A percentile compares a stretch with the other conserved stretches of the same genome.
Conservation (phyloP, 1,140 invertebrate genomes). For the Aphelenchoides besseyi region DNA sequence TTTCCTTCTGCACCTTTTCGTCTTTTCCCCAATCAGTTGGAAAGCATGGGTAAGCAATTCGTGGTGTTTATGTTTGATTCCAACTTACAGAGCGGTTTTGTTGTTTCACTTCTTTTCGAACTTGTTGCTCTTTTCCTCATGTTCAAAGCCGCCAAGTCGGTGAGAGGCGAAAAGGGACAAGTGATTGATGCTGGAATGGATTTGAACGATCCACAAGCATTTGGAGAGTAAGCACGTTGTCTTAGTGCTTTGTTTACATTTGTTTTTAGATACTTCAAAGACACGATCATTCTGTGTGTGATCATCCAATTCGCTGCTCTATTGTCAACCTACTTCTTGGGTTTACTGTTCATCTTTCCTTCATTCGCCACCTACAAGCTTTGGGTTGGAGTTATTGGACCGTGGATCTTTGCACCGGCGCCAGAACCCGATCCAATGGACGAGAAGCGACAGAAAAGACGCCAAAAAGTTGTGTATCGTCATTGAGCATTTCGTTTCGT, state of each 20-base stretch:
- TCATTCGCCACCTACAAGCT: conserved; percentile 50
- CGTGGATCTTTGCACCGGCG: conserved; percentile 53
- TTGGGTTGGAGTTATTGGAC: conserved; percentile 48
- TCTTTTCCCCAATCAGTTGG: conserved; percentile 27
- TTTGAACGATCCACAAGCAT: conserved; percentile 54
- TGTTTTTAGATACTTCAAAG: conserved; percentile 57
- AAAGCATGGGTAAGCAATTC: conserved; percentile 27
- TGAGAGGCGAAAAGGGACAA: conserved; percentile 51
- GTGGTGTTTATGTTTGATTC: conserved; percentile 24
- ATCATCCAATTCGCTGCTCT: conserved; percentile 51
- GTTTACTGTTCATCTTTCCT: conserved; percentile 47
- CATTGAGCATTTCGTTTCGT: conserved; percentile 13
- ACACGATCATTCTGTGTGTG: conserved; percentile 49
- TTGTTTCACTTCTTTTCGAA: conserved; percentile 29
- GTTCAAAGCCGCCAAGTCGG: conserved; percentile 34
- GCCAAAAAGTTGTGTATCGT: conserved; percentile 31
- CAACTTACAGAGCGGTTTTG: conserved; percentile 19
- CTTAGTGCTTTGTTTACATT: conserved; percentile 13
- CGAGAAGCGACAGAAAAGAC: conserved; percentile 47
- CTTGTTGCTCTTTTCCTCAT: conserved; percentile 38
- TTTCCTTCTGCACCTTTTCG: conserved; percentile 26
- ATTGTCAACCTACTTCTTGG: conserved; percentile 47
- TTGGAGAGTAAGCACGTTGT: conserved; percentile 53
- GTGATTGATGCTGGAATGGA: conserved; percentile 60
- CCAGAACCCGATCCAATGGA: conserved; percentile 39